phyloP scores from a whole-genome alignment of 2,888 invertebrate genomes.

The Nephrotoma appendiculata region DNA sequence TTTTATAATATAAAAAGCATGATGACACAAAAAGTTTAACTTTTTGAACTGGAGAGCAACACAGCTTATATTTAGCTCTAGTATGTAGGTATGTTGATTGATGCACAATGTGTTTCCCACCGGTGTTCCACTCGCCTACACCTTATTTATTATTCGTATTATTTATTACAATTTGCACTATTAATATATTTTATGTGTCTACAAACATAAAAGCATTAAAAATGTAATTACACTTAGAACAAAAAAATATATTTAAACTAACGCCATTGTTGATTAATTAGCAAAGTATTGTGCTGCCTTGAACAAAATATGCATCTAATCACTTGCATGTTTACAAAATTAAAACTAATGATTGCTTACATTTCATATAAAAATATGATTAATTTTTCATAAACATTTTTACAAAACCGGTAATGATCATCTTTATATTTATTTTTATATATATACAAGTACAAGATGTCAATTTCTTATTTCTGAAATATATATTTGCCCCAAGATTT shows the following conservation, averaged over 20 bases:
- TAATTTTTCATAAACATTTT: background rate
- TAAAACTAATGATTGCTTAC: background rate
- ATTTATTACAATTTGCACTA: background rate
- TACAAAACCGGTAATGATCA: background rate
- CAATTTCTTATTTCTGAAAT: background rate
- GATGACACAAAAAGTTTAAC: background rate
- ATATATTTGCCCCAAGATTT: background rate
- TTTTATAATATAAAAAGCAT: background rate
- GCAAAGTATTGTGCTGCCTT: background rate
- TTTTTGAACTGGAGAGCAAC: background rate
- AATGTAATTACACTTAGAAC: background rate
- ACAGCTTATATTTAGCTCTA: too few species aligned
- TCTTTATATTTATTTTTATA: background rate
- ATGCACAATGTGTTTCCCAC: background rate
- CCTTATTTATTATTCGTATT: background rate
- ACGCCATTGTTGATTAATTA: background rate
- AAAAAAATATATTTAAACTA: background rate
- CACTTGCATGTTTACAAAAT: background rate
- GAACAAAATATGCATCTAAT: background rate
- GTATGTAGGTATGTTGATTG: background rate
- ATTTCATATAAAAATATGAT: background rate
- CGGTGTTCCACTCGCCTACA: background rate
- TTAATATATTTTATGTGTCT: background rate
- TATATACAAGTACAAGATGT: background rate
- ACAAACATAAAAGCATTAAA: background rate